Percentiles rank a stretch among this genome's conserved stretches.
Conservation (phyloP, 2,888 invertebrate genomes). For the Melanargia galathea region DNA sequence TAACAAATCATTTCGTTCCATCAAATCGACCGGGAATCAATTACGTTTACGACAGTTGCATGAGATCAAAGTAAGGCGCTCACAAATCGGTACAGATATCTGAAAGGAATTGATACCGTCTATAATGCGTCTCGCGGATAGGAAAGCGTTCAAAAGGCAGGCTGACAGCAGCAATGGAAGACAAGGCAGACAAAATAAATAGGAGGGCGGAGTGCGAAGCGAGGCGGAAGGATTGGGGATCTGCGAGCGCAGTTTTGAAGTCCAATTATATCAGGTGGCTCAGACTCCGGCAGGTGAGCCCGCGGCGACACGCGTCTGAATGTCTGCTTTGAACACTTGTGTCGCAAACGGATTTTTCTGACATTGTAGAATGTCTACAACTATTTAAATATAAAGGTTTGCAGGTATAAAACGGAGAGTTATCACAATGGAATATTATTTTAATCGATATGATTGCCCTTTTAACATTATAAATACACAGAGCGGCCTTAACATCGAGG, state of each 20-base stretch:
- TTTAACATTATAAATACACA: no score
- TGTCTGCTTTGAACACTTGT: slow-evolving; percentile 18
- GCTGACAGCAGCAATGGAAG: slow-evolving; percentile 66
- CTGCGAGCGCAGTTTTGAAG: slow-evolving; percentile 79
- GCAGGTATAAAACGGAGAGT: no score
- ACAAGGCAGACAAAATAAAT: slow-evolving; percentile 79
- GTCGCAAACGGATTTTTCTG: slow-evolving; percentile 4
- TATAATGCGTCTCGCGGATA: slow-evolving; percentile 66
- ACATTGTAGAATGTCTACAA: not conserved
- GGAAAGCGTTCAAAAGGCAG: slow-evolving; percentile 73
- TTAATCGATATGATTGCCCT: no score
- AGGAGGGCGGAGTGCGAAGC: slow-evolving; percentile 66
- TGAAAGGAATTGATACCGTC: slow-evolving; percentile 73
- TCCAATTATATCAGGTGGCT: slow-evolving; percentile 80
- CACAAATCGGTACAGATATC: slow-evolving; percentile 52
- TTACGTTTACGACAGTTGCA: slow-evolving; percentile 38
- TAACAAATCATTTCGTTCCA: not conserved
- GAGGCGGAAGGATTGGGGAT: slow-evolving; percentile 81
- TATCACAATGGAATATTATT: no score
- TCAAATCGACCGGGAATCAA: slow-evolving; percentile 38
- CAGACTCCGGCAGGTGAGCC: slow-evolving; percentile 46
- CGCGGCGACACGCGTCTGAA: slow-evolving; percentile 37
- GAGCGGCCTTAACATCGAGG: no score
- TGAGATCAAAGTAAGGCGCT: slow-evolving; percentile 47
- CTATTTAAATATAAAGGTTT: no score